Evolutionary conservation across 2,888 invertebrate species (phyloP).

Genomic region (Eledone cirrhosa): DNA sequence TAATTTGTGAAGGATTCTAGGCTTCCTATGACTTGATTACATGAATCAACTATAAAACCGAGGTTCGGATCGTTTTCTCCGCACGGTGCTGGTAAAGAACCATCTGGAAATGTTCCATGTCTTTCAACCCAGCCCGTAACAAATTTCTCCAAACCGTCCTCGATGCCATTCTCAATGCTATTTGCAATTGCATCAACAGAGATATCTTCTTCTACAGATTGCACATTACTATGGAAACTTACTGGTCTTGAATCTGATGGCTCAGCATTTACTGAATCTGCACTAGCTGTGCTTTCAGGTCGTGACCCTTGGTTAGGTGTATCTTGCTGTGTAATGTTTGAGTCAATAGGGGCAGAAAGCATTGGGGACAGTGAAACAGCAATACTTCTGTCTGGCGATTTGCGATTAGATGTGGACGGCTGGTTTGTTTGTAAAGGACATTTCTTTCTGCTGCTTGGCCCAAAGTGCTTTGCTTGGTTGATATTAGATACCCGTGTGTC

Average conservation of each 20-base stretch:
- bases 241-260: constrained; percentile 51
- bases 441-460: constrained; percentile 40
- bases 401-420: too few species aligned
- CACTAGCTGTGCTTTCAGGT: constrained; percentile 53
- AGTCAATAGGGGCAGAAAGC: too few species aligned
- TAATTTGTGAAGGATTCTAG: constrained; percentile 38
- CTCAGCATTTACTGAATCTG: constrained; percentile 51
- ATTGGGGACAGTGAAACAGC: too few species aligned
- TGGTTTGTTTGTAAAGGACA: background rate
- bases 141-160: constrained; percentile 43
- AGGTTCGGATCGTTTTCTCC: constrained; percentile 36
- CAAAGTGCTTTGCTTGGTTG: constrained; percentile 30
- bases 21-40: constrained; percentile 41
- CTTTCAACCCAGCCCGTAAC: constrained; percentile 59
- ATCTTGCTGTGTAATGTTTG: background rate
- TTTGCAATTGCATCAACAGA: constrained; percentile 34
- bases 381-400: too few species aligned
- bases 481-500: constrained; percentile 15
- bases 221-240: constrained; percentile 44
- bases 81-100: background rate
- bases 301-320: constrained; percentile 32
- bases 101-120: too few species aligned
- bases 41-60: constrained; percentile 39
- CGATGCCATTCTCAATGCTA: constrained; percentile 6
- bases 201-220: constrained; percentile 36